Evolutionary conservation across 2,888 invertebrate genomes (phyloP), one percentile per base, ranked within the genome.

Genomic region (Fragum whitleyi): DNA sequence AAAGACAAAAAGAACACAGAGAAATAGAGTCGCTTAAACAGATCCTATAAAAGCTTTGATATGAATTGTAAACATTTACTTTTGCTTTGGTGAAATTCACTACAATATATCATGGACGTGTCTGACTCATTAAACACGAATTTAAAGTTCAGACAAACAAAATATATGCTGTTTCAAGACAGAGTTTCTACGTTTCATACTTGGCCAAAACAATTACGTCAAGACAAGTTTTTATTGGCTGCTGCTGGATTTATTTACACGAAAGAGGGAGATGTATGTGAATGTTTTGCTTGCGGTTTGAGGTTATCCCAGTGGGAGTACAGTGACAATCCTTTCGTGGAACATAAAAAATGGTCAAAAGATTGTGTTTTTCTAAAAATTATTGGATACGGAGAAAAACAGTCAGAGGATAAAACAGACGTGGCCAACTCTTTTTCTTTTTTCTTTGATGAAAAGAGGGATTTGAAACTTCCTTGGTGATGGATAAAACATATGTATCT

Each of bases 401-500:
- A 16, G n/a, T 29, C 32, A 19, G 29, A 32, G 9, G 61, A 32
- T 23, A 23, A 11, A 6, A 23, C 14, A 59, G 59, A 23, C 23
- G 23, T 32, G n/a, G 19, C 19, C 29, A 16, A n/a, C 11, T 19
- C 28, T 29, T 21, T 28, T 29, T 32, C 61, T 2, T 32, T 32
- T 29, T 32, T 32, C 29, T n/a, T 61, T 14, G 28, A 57, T 28
- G 23, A 26, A 14, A 26, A 61, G 32, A 26, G n/a, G n/a, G 32
- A 32, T 21, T 61, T 32, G 7, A 32, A 32, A n/a, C 29, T n/a
- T n/a, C 61, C n/a, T 29, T 53, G 39, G 29, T 53, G 53, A 82
- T 82, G 81, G 78, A 78, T n/a, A 21, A n/a, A 1, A 68, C 23
- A 32, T 32, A 75, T 59, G 73, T 82, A n/a, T 29, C 76, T 16